These are phyloP conservation scores for Eurytemora carolleeae DNA, from an alignment of 1,140 invertebrate species.

Conservation along the genomic window DNA sequence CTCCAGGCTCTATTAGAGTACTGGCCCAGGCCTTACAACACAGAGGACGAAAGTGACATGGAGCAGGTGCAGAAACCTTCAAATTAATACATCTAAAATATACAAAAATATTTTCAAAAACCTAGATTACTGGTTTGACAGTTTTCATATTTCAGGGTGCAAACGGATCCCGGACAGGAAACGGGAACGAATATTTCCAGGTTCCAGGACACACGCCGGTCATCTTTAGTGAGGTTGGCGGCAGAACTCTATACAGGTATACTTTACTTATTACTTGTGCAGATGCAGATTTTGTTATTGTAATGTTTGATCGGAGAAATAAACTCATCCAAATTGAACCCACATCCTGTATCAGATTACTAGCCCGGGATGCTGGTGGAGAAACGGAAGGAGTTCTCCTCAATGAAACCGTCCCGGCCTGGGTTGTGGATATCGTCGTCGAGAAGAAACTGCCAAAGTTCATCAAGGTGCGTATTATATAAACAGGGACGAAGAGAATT, in stretches of 20 bases:
- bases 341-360: too few species aligned
- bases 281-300: too few species aligned
- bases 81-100: too few species aligned
- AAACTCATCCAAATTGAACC: too few species aligned
- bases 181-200: background rate
- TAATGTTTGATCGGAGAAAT: too few species aligned
- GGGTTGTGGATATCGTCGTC: conserved; percentile 87
- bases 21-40: conserved; percentile 54
- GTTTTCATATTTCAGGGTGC: conserved; percentile 20
- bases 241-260: conserved; percentile 73
- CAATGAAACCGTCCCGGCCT: conserved; percentile 81
- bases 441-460: conserved; percentile 86
- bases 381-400: conserved; percentile 76
- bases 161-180: conserved; percentile 20
- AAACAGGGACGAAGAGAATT: too few species aligned
- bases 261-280: too few species aligned
- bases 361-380: conserved; percentile 81
- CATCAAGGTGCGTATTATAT: too few species aligned
- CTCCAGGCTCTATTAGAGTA: conserved; percentile 85
- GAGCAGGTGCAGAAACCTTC: conserved; percentile 24
- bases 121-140: too few species aligned
- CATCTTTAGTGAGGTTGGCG: conserved; percentile 89
- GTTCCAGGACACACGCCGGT: conserved; percentile 88
- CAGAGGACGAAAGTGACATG: conserved; percentile 38
- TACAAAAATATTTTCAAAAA: too few species aligned